Evolutionary conservation across 2,113 vertebrate genomes (phyloP), one percentile per base, ranked within the genome.

Genomic region (Nymphicus hollandicus): DNA sequence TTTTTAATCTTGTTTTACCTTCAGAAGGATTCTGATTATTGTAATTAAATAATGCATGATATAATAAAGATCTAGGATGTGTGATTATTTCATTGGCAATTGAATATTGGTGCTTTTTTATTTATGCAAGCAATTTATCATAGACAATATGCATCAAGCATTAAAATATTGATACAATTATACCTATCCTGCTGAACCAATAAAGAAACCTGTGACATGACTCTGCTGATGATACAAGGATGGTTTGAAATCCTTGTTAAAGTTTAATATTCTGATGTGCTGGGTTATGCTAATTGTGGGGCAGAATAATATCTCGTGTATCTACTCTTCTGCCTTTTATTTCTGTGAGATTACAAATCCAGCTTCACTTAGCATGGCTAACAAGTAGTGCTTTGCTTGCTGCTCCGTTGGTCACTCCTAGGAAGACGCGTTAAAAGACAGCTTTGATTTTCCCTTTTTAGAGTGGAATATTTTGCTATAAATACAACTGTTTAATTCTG

Each of bases 81-180:
- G 97, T 97, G 97, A 98, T 98, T 98, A 98, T 98, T 98, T 98
- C 97, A 98, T 98, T 98, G 97, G 95, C 98, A 97, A 96, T 98
- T 98, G 98, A 98, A 97, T 98, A 98, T 97, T 93, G 97, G 98
- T 98, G 96, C 96, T 97, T 98, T 97, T 98, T 97, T 98, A 98
- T 98, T 98, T 98, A 98, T 98, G 97, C 97, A 97, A 97, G 97
- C 96, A 95, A 97, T 98, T 98, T 97, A 97, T 98, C 97, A 98
- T 81, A 89, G 97, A 78, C 97, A 98, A 98, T 98, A 98, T 98
- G 97, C 96, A 98, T 97, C 96, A 97, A 97, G 95, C 96, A 98
- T 98, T 98, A 98, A 98, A 98, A 98, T 98, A 98, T 98, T 98
- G 98, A 98, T 98, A 98, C 98, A 98, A 98, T 98, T 98, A 98